Base-by-base conservation (phyloP, 2,113 vertebrate species). In the Marmota flaviventris region DNA sequence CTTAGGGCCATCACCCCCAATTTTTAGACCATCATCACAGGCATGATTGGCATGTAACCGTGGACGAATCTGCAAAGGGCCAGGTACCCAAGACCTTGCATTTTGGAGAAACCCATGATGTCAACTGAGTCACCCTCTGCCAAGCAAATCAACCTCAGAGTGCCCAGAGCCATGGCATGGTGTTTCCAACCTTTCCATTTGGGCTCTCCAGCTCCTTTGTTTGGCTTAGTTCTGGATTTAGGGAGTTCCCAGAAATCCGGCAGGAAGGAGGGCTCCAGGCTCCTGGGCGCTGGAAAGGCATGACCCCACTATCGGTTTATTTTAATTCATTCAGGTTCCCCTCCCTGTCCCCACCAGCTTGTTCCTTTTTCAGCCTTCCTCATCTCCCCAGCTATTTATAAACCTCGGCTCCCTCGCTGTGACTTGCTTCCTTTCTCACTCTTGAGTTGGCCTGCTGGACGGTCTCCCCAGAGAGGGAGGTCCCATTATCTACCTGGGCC, bases 361-460 rank as follows among this genome's bases (percentile, higher is more conserved):
- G 24, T 84, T 95, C 48, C 45, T 51, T 85, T 93, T 77, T n/a
- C 90, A 51, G 13, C 12, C 39, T 97, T 85, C 42, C 48, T 73
- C 90, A 29, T 90, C 29, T 37, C 58, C 78, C 61, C 48, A 65
- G 79, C 51, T 96, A 86, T 93, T 95, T 92, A 83, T 93, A 96
- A 96, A 86, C 1, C 1, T 4, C 51, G 89, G 24, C 82, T 75
- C 32, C 48, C 53, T 34, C 24, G 5, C 85, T 75, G 85, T 2
- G 63, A 27, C 48, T 58, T 32, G 39, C 53, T 65, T 94, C 70
- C 75, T 72, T 78, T 89, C 79, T 97, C n/a, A 63, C 63, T 95
- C 29, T 84, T 75, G 67, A 87, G 84, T 84, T 78, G 32, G 79
- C 65, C 63, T 58, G 72, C 67, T 63, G 25, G 42, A 85, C 39